Conservation (phyloP, 1,140 invertebrate species). For the Halictus rubicundus region DNA sequence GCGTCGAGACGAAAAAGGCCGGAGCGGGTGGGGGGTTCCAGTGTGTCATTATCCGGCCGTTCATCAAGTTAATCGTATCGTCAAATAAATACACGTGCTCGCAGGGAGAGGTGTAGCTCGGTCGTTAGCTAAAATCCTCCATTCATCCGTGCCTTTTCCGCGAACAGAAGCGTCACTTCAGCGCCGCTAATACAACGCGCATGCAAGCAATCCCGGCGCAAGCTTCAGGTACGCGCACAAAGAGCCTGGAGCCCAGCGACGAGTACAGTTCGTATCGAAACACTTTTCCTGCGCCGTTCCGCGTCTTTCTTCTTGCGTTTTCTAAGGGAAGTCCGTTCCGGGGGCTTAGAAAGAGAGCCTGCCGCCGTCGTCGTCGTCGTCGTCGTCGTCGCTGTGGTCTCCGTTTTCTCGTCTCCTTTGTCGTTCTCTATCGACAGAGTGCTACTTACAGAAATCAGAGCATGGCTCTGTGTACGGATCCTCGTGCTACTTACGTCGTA, state of each 20-base stretch:
- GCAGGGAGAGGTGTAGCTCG: conserved; percentile 6
- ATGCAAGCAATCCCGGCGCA: conserved; percentile 28
- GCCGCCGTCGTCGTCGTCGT: not conserved
- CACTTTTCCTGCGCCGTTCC: conserved; percentile 39
- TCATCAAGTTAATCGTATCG: conserved; percentile 12
- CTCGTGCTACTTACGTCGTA: conserved; percentile 67
- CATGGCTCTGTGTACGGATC: conserved; percentile 60
- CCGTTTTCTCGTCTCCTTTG: conserved; percentile 7
- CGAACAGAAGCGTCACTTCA: conserved; percentile 25
- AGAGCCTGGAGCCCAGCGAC: conserved; percentile 2
- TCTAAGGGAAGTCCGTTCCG: conserved; percentile 45
- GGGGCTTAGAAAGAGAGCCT: conserved; percentile 27
- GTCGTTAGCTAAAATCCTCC: conserved; percentile 34
- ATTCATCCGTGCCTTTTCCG: conserved; percentile 30
- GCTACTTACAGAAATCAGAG: conserved; percentile 76
- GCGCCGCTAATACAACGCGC: conserved; percentile 30
- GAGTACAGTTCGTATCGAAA: conserved; percentile 51
- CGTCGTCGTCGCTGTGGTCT: not conserved
- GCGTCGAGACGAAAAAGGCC: not conserved
- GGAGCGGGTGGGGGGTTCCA: too few relatives aligned
- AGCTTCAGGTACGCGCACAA: conserved; percentile 23
- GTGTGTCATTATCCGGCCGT: not conserved
- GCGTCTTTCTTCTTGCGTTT: conserved; percentile 35
- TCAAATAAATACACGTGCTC: not conserved
- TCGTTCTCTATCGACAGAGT: conserved; percentile 68